Evolutionary conservation across 2,113 vertebrate species (phyloP), one percentile per base, ranked within the genome.

Genomic region (Gymnobelideus leadbeateri): DNA sequence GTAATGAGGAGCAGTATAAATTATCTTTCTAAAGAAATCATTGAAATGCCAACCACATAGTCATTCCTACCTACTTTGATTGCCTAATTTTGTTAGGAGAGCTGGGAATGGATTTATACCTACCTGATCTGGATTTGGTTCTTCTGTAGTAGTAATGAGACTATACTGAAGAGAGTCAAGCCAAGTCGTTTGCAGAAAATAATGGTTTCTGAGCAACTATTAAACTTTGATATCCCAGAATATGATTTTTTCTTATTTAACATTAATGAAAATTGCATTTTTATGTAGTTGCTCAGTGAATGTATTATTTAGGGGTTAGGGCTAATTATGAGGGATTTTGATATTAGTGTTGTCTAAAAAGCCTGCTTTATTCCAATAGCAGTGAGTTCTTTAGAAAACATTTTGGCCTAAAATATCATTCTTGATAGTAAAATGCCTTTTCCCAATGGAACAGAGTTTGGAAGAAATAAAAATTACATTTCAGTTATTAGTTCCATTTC

Each of bases 101-200:
- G 21, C 90, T 91, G n/a, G 28, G 19, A 89, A 55, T 28, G 92
- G 57, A 93, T 94, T 95, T 95, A 51, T 2, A 25, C 37, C 90
- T 91, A 23, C 43, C 90, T 89, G 49, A 51, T 96, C 68, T 1
- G 68, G 37, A 43, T 89, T 94, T 89, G 96, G 93, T 95, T 77
- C 14, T 61, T 96, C 57, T 97, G 31, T 46, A 94, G 50, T 96
- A 91, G 77, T 96, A 96, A 97, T 23, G 55, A 97, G 90, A 95
- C 95, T n/a, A 49, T 93, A 90, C 68, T 43, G 54, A 51, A 90
- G 91, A 94, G 96, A 89, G 91, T 0, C 37, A 95, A 96, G 94
- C 92, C 91, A 93, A 97, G n/a, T 92, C 91, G 93, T 92, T 96
- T 46, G 95, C 93, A 95, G 97, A 97, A 94, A 92, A 97, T 94